Base-by-base conservation (phyloP, 2,113 vertebrate species). In the Amazona guildingii region DNA sequence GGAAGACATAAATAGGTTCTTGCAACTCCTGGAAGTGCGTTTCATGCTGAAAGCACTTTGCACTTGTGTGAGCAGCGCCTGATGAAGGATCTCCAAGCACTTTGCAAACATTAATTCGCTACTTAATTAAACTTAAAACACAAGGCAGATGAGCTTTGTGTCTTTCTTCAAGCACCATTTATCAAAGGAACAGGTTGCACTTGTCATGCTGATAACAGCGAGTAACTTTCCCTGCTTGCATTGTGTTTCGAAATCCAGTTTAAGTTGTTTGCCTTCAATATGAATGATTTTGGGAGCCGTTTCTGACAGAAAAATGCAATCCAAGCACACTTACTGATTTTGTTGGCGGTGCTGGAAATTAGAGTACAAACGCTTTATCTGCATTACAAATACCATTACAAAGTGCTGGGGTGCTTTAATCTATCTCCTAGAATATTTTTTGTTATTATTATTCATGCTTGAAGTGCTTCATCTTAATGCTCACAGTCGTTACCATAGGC, bases 51-150 rank as follows among this genome's bases (percentile, higher is more conserved):
- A 88, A 93, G 49, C 4, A 2, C 83, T 93, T 73, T 64, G 69
- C 95, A 82, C 88, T 94, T 37, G 10, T 75, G 46, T 1, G 8
- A 23, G 37, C 62, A 10, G 29, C 57, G 67, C 24, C 77, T 88
- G 88, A 85, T 79, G 80, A 72, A 90, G 62, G 74, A 95, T 96
- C 95, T 93, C 90, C 80, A 95, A 94, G 85, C 86, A 70, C 91
- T 94, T 94, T 84, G 83, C 88, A 85, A 92, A 90, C 90, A 95
- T 92, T 94, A 95, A 95, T 97, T 95, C 61, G 2, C 82, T 95
- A 92, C 88, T 97, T 97, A 96, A 97, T 97, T 96, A 94, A 97
- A 96, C 73, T 95, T 96, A 97, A 94, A 96, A 86, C 54, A 92
- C 78, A 90, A 89, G 86, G 91, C 77, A 95, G 83, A 94, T 44